These are phyloP conservation scores for Dunckerocampus dactyliophorus DNA, from an alignment of 2,113 vertebrate genomes.

Conservation along the genomic window DNA sequence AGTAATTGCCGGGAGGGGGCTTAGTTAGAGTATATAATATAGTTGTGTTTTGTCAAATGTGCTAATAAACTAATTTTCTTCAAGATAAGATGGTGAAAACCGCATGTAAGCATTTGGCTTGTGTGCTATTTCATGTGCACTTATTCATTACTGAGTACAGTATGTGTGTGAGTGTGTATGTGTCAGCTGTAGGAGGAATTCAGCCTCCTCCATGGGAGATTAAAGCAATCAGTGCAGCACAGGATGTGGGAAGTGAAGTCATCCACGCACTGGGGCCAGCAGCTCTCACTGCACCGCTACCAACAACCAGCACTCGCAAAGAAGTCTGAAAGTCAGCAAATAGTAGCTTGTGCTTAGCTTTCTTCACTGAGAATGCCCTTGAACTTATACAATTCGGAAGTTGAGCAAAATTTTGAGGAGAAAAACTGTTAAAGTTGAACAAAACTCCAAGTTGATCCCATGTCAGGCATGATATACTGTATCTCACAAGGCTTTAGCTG, in stretches of 20 bases:
- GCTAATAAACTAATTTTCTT: constrained; percentile 1
- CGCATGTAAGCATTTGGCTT: constrained; percentile 6
- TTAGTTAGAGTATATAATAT: too few species aligned
- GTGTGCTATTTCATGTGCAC: constrained; percentile 11
- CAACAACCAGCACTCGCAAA: constrained; percentile 27
- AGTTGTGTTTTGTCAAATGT: not conserved
- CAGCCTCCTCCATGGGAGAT: constrained; percentile 58
- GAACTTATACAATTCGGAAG: not conserved
- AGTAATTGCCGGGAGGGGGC: not conserved
- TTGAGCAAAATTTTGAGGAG: not conserved
- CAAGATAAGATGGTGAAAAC: not conserved
- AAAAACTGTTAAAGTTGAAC: too few species aligned
- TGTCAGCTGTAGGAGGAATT: constrained; percentile 62
- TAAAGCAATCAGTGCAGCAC: constrained; percentile 67
- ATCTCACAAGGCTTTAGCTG: too few species aligned
- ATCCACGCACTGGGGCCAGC: constrained; percentile 64
- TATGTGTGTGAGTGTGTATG: constrained; percentile 26
- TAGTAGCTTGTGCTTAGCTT: not conserved
- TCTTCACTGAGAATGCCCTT: not conserved
- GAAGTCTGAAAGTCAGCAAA: constrained; percentile 9
- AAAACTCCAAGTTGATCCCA: too few species aligned
- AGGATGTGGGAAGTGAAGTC: constrained; percentile 78
- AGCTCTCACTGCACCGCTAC: constrained; percentile 39
- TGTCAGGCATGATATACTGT: too few species aligned
- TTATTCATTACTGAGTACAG: constrained; percentile 9